phyloP scores from a whole-genome alignment of 2,113 vertebrate genomes.

The Loxodonta africana region DNA sequence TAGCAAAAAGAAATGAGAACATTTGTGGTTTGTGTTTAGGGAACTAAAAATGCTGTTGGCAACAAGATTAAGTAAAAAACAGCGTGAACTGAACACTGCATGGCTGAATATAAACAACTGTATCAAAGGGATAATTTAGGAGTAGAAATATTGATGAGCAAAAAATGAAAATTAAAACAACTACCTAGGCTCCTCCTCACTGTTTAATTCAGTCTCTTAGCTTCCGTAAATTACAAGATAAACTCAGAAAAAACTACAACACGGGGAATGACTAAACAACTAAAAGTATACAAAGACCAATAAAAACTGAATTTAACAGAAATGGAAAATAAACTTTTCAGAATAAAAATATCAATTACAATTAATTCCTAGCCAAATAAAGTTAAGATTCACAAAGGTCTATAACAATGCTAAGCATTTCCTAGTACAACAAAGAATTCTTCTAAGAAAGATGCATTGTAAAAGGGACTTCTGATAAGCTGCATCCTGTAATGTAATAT shows the following conservation, averaged over 20 bases:
- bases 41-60: not conserved
- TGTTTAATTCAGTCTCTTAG: not conserved
- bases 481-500: not conserved
- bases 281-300: conserved; percentile 14
- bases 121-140: conserved; percentile 32
- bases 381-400: conserved; percentile 52
- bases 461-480: conserved; percentile 42
- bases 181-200: not conserved
- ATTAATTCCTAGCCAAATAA: conserved; percentile 54
- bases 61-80: conserved; percentile 60
- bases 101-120: conserved; percentile 29
- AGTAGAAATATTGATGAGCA: conserved; percentile 3
- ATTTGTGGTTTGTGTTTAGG: conserved; percentile 30
- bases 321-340: conserved; percentile 44
- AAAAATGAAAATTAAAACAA: conserved; percentile 41
- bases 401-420: conserved; percentile 16
- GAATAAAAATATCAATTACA: conserved; percentile 52
- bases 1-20: conserved; percentile 17
- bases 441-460: conserved; percentile 42
- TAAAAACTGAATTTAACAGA: conserved; percentile 3
- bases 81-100: conserved; percentile 10
- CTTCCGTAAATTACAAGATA: conserved; percentile 34
- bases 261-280: not conserved
- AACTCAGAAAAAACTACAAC: conserved; percentile 36
- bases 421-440: not conserved